Base-by-base conservation (phyloP, 2,113 vertebrate genomes). In the Oryzias melastigma region DNA sequence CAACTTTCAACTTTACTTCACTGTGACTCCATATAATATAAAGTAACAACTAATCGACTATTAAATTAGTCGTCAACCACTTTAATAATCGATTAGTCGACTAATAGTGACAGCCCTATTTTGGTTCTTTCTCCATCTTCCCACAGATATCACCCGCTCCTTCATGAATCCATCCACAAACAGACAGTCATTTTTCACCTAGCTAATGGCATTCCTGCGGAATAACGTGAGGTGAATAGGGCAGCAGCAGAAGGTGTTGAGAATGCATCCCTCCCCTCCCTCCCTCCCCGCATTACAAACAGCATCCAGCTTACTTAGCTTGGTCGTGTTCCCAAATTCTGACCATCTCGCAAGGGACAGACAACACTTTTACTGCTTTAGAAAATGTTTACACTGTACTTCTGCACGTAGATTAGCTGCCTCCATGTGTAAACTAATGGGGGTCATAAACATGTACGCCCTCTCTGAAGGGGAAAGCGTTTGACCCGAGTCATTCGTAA, bases 171-270 rank as follows among this genome's bases (percentile, higher is more conserved):
- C 71, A 67, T 65, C 48, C 55, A 50, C 25, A 18, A 25, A 19
- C 44, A 20, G 43, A 50, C 50, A 54, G 14, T 27, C 57, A 64
- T 73, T 74, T 78, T 68, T 82, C 58, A 77, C 78, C 44, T 40
- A 48, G 71, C 59, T 81, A 75, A 76, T 76, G 55, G 58, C 62
- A 81, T 83, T 84, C 80, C 61, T 71, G 65, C 35, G 53, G 65
- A 74, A 68, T 59, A 72, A 77, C 62, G 61, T 25, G 60, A 84
- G 80, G 77, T 84, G 73, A 80, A 81, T n/a, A 77, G 75, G 65
- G 76, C 77, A 85, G 58, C 20, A 68, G 67, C 45, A 61, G 68
- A 71, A 83, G 81, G 81, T 85, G 83, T 85, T 72, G 71, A 65
- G 58, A 70, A 61, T 54, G 22, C 71, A 68, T 75, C 80, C 73